Evolutionary conservation across 2,797 vertebrate genomes (phyloP), one percentile per base, ranked within the genome.

Genomic region (Halcyon chelicuti): DNA sequence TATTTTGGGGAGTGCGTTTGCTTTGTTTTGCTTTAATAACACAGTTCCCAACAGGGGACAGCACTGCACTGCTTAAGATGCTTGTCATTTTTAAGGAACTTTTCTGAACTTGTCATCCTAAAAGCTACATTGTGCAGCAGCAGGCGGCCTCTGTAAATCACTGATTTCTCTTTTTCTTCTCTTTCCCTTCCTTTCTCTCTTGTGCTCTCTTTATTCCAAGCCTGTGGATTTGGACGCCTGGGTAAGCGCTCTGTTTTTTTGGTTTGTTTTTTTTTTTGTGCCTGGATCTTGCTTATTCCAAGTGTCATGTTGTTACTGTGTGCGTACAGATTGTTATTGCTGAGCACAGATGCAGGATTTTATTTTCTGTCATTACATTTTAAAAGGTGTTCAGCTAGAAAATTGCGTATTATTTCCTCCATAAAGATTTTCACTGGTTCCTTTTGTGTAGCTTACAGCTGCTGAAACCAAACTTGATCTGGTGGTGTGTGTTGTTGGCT

Each of bases 361-460:
- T 97, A 92, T 97, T 98, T 97, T 97, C 97, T 97, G 98, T 97
- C 98, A 98, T 98, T 98, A 98, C 98, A 98, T 98, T 99, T 98
- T 98, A 98, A 98, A 98, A 99, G 98, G 98, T 99, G 98, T 98
- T 99, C 98, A 98, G 98, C 98, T 98, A 99, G 99, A 99, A 99
- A 99, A 99, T 99, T 99, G 98, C 98, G 98, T 98, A 98, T 99
- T 98, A 97, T 98, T 98, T 98, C 95, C 96, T 97, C 95, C 75
- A 96, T 95, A 97, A 97, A 98, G 96, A 93, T 94, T 97, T 96
- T 97, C 95, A 39, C 86, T 95, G 79, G 79, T 90, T 47, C 74
- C 96, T 96, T 97, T 97, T 97, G 95, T 96, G 92, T 88, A 80
- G 94, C 88, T 88, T 96, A 91, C 87, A 97, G 97, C 96, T 97